phyloP scores from a whole-genome alignment of 2,888 invertebrate species.

The Mystacides longicornis region DNA sequence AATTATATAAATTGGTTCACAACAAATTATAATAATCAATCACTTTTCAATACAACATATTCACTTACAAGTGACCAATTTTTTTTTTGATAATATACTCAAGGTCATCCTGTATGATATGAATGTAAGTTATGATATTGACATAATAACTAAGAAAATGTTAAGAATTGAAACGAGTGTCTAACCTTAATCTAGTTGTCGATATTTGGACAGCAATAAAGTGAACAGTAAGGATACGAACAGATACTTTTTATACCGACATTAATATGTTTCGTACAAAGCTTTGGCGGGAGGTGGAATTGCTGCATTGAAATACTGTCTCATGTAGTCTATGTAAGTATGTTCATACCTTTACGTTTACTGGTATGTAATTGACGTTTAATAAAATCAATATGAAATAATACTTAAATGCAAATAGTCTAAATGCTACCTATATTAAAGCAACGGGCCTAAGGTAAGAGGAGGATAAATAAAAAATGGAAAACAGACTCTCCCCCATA shows the following conservation, averaged over 20 bases:
- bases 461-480: no score
- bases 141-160: background rate
- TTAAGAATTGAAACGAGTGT: background rate
- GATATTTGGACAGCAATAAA: background rate
- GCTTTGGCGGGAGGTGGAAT: background rate
- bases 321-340: no score
- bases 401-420: no score
- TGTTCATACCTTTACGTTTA: background rate
- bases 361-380: background rate
- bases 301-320: background rate
- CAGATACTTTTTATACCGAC: background rate
- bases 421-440: no score
- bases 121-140: background rate
- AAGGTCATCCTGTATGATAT: conserved; percentile 2
- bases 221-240: background rate
- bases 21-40: background rate
- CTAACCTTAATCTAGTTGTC: background rate
- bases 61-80: background rate
- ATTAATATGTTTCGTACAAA: background rate
- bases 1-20: no score
- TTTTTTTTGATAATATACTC: background rate
- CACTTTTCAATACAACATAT: background rate
- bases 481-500: no score
- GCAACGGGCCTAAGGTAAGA: no score
- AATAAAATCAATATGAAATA: no score